These are phyloP conservation scores for Pilophorus perplexus DNA, from an alignment of 2,888 invertebrate genomes.

Conservation along the genomic window DNA sequence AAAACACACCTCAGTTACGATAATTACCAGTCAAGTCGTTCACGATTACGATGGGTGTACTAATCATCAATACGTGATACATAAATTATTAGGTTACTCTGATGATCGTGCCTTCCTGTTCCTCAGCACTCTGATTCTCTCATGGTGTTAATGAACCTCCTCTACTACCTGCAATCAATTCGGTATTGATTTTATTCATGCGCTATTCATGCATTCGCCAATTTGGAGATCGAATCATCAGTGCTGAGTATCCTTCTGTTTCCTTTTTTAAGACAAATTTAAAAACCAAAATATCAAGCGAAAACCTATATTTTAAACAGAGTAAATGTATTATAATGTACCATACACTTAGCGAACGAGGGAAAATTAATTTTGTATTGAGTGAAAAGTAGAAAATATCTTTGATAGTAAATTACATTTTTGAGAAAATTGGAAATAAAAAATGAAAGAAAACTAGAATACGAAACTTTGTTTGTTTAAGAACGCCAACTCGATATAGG, in stretches of 20 bases:
- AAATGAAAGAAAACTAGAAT: conserved; percentile 3
- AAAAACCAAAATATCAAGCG: conserved; percentile 14
- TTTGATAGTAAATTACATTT: conserved; percentile 25
- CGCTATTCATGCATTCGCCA: no score
- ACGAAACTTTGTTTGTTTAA: no score
- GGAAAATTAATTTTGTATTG: conserved; percentile 37
- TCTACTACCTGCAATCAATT: no score
- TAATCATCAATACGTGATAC: no score
- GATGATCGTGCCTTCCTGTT: conserved; percentile 39
- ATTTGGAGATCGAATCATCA: conserved; percentile 4
- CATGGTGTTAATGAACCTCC: no score
- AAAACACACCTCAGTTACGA: no score
- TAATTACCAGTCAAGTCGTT: no score
- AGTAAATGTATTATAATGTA: conserved; percentile 36
- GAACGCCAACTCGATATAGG: no score
- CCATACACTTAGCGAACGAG: conserved; percentile 26
- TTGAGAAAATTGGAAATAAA: not conserved
- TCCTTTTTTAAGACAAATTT: conserved; percentile 7
- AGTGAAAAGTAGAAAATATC: conserved; percentile 30
- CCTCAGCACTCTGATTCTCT: conserved; percentile 22
- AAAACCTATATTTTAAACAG: conserved; percentile 34
- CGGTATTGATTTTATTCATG: no score
- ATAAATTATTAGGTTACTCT: conserved; percentile 24
- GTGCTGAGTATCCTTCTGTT: conserved; percentile 25
- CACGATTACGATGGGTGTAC: no score